These are phyloP conservation scores for Drosophila pseudotalamancana DNA, from an alignment of 2,888 invertebrate genomes.

Conservation along the genomic window DNA sequence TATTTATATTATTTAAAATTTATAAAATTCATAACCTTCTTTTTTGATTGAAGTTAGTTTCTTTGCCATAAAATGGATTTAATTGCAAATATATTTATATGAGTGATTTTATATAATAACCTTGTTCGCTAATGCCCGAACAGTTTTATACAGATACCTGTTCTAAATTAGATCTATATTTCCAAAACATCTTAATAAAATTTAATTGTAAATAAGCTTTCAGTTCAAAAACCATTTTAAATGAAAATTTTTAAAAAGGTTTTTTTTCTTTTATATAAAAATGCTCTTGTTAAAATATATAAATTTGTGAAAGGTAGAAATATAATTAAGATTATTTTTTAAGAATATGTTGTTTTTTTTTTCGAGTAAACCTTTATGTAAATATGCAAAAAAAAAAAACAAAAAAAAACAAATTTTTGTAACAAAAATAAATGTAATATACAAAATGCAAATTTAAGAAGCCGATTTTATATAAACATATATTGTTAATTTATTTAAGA, in stretches of 20 bases:
- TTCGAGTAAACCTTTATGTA: conserved; percentile 32
- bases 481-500: conserved; percentile 52
- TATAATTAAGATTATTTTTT: conserved; percentile 19
- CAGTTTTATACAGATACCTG: not conserved
- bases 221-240: conserved; percentile 3
- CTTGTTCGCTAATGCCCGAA: not conserved
- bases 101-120: not conserved
- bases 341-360: conserved; percentile 30
- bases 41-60: not conserved
- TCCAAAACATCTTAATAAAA: no score
- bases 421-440: conserved; percentile 38
- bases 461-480: conserved; percentile 60
- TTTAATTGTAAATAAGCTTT: not conserved
- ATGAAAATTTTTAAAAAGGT: not conserved
- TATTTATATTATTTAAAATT: no score
- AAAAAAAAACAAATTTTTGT: conserved; percentile 13
- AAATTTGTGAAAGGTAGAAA: conserved; percentile 5
- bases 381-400: conserved; percentile 14
- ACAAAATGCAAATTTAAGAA: conserved; percentile 42
- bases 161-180: no score
- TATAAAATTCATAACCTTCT: no score
- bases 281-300: conserved; percentile 22
- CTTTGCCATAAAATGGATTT: not conserved
- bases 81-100: not conserved
- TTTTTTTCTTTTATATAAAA: conserved; percentile 15